A percentile compares a stretch with the other conserved stretches of the same genome.
These are phyloP conservation scores for Catocala sponsa DNA, from an alignment of 2,888 invertebrate species.

Conservation along the genomic window DNA sequence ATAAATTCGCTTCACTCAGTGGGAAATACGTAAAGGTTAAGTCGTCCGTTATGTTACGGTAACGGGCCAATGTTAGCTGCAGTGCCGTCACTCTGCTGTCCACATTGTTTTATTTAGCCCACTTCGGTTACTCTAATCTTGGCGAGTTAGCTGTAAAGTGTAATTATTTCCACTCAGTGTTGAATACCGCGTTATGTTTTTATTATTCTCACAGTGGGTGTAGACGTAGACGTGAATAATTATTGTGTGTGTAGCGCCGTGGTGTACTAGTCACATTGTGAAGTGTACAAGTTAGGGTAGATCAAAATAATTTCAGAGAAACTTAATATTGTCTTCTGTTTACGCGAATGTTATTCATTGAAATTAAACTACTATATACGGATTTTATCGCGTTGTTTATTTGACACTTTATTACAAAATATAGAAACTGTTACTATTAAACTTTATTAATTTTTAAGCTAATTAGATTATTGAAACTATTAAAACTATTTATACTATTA, in stretches of 20 bases:
- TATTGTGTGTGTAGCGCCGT: not conserved
- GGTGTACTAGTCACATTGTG: too few species aligned
- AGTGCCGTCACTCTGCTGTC: constrained; percentile 43
- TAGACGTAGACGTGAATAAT: constrained; percentile 16
- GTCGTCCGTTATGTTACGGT: constrained; percentile 72
- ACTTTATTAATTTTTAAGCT: too few species aligned
- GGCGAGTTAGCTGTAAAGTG: constrained; percentile 43
- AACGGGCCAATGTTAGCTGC: constrained; percentile 49
- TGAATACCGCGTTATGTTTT: constrained; percentile 23
- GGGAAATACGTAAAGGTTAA: constrained; percentile 68
- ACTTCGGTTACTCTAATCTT: constrained; percentile 43
- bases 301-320: too few species aligned
- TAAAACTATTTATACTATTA: too few species aligned
- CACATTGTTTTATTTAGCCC: constrained; percentile 56
- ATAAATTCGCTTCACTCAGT: constrained; percentile 51
- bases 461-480: too few species aligned
- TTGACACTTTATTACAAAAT: too few species aligned
- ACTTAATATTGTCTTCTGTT: too few species aligned
- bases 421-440: too few species aligned
- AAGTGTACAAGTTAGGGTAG: too few species aligned
- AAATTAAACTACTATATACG: too few species aligned
- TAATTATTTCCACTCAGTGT: constrained; percentile 39
- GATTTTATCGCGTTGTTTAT: too few species aligned
- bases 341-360: too few species aligned
- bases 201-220: constrained; percentile 40